Conservation (phyloP, 2,113 vertebrate genomes). For the Mystacornis crossleyi region DNA sequence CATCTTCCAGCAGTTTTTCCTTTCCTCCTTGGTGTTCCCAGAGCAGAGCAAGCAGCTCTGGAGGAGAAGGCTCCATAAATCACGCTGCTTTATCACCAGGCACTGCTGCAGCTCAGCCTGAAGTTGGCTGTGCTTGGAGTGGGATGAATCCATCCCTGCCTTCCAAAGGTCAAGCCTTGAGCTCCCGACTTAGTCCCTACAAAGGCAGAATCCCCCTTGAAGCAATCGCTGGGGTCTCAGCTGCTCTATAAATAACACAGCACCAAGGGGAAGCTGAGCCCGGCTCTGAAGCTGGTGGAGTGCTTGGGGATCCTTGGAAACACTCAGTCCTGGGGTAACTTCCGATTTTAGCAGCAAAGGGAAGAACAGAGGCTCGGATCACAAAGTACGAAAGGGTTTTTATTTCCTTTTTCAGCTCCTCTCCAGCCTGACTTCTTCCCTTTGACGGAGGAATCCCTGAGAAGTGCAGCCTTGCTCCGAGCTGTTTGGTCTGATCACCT, state of each 20-base stretch:
- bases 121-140: not conserved
- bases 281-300: constrained; percentile 7
- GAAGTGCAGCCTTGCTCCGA: constrained; percentile 21
- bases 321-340: not conserved
- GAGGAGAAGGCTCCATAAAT: constrained; percentile 38
- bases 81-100: constrained; percentile 33
- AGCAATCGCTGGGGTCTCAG: not conserved
- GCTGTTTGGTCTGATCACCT: constrained; percentile 33
- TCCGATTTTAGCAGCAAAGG: constrained; percentile 35
- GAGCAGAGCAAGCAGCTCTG: not conserved
- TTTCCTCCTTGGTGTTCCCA: not conserved
- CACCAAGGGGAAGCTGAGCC: constrained; percentile 16
- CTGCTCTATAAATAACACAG: constrained; percentile 48
- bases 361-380: constrained; percentile 44
- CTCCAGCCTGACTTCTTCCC: not conserved
- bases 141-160: constrained; percentile 26
- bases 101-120: not conserved
- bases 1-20: not conserved
- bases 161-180: constrained; percentile 39
- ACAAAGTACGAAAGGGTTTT: not conserved
- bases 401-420: not conserved
- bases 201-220: constrained; percentile 40
- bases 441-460: constrained; percentile 45
- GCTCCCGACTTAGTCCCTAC: constrained; percentile 35
- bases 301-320: constrained; percentile 30